Evolutionary conservation across 2,113 vertebrate genomes (phyloP).

Genomic region (Odontesthes bonariensis): DNA sequence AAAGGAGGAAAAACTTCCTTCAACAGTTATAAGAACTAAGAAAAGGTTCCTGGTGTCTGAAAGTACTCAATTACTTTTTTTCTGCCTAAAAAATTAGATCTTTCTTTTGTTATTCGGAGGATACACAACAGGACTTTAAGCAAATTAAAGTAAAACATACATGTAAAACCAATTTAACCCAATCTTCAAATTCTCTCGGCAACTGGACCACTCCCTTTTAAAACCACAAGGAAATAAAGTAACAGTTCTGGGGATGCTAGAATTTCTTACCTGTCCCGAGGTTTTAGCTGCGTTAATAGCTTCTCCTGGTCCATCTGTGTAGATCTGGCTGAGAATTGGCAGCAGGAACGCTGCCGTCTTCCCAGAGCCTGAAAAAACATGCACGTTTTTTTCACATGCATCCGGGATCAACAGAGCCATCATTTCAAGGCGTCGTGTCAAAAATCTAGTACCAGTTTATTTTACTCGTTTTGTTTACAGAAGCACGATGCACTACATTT

Average conservation of each 20-base stretch:
- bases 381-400: too few relatives aligned
- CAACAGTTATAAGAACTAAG: too few relatives aligned
- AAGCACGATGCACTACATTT: neutral
- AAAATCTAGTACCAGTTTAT: neutral
- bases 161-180: too few relatives aligned
- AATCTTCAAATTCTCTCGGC: neutral
- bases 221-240: neutral
- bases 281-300: conserved; percentile 90
- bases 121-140: too few relatives aligned
- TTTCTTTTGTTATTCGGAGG: too few relatives aligned
- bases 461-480: neutral
- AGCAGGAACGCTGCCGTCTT: conserved; percentile 97
- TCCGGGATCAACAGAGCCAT: neutral
- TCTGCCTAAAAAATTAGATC: too few relatives aligned
- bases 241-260: accelerated
- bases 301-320: conserved; percentile 94
- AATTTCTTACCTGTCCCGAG: conserved; percentile 70
- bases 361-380: conserved; percentile 85
- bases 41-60: too few relatives aligned
- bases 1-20: too few relatives aligned
- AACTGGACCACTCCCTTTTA: neutral
- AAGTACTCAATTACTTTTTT: too few relatives aligned
- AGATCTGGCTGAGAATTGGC: conserved; percentile 97
- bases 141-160: too few relatives aligned
- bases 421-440: neutral